A percentile compares a stretch with the other conserved stretches of the same genome.
Evolutionary conservation across 2,888 invertebrate species (phyloP).

Genomic region (Aphrophora alni): DNA sequence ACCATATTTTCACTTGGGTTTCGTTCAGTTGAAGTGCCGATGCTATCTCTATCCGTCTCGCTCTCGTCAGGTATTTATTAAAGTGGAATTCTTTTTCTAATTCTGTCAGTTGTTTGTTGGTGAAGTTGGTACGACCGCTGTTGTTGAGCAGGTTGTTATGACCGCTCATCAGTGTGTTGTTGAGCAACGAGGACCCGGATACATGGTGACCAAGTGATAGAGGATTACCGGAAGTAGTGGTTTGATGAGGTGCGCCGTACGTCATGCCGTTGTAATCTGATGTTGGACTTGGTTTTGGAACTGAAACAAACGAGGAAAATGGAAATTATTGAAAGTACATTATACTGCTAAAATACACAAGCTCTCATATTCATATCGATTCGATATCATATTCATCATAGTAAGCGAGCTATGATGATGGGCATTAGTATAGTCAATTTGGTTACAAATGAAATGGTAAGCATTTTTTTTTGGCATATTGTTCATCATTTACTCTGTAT

Average conservation of each 20-base stretch:
- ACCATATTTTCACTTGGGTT: slow-evolving; percentile 79
- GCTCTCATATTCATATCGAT: no score
- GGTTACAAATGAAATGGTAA: no score
- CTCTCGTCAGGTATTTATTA: slow-evolving; percentile 97
- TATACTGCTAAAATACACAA: no score
- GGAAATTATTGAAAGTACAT: no score
- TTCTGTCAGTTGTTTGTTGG: slow-evolving; percentile 98
- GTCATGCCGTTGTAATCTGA: slow-evolving; percentile 57
- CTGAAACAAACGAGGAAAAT: slow-evolving; percentile 47
- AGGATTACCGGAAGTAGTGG: slow-evolving; percentile 41
- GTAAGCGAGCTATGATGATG: no score
- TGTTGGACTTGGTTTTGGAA: slow-evolving; percentile 44
- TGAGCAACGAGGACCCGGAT: slow-evolving; percentile 38
- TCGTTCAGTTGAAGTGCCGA: slow-evolving; percentile 95
- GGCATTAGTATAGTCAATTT: no score
- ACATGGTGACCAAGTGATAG: slow-evolving; percentile 30
- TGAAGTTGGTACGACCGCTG: slow-evolving; percentile 97
- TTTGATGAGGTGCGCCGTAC: slow-evolving; percentile 41
- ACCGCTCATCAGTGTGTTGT: slow-evolving; percentile 38
- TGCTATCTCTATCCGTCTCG: slow-evolving; percentile 96
- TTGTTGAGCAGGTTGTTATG: slow-evolving; percentile 63
- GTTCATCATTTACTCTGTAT: no score
- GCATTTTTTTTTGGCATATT: no score
- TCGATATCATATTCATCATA: no score
- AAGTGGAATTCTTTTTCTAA: slow-evolving; percentile 99